phyloP scores from a whole-genome alignment of 1,140 invertebrate species.

The Daktulosphaira vitifoliae region DNA sequence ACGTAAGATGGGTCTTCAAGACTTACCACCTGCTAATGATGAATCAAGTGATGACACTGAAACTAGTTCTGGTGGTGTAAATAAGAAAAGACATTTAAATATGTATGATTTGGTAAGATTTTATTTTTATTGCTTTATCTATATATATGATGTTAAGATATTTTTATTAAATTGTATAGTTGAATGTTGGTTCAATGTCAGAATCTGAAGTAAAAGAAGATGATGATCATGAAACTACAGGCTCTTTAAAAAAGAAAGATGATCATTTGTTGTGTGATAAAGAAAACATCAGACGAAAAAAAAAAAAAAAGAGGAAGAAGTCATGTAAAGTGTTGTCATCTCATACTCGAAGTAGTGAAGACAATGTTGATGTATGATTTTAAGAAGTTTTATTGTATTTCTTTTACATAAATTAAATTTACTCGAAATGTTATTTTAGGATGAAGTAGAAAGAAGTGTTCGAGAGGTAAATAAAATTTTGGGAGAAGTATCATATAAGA shows the following conservation, averaged over 20 bases:
- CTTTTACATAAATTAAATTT: not conserved
- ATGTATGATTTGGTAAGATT: constrained; percentile 54
- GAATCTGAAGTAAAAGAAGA: constrained; percentile 61
- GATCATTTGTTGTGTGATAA: constrained; percentile 40
- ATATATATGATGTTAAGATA: not conserved
- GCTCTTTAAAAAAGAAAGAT: constrained; percentile 45
- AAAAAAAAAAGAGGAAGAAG: constrained; percentile 58
- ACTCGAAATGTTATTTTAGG: constrained; percentile 45
- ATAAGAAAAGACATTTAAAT: constrained; percentile 51
- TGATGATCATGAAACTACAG: constrained; percentile 54
- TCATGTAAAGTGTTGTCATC: constrained; percentile 45
- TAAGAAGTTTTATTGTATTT: too few relatives aligned
- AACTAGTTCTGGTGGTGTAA: constrained; percentile 44
- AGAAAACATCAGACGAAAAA: constrained; percentile 47
- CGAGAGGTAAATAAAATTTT: constrained; percentile 63
- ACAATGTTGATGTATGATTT: constrained; percentile 50
- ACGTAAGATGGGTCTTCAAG: constrained; percentile 40
- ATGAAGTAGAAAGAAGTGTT: constrained; percentile 65
- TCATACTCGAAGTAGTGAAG: constrained; percentile 51
- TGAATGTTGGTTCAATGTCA: constrained; percentile 53
- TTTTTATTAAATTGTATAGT: constrained; percentile 41
- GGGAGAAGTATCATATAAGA: constrained; percentile 45
- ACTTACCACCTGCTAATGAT: constrained; percentile 40
- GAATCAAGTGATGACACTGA: constrained; percentile 47
- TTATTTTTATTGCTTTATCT: not conserved